Conservation (phyloP, 2,888 invertebrate species). For the Drosophila mayaguana region DNA sequence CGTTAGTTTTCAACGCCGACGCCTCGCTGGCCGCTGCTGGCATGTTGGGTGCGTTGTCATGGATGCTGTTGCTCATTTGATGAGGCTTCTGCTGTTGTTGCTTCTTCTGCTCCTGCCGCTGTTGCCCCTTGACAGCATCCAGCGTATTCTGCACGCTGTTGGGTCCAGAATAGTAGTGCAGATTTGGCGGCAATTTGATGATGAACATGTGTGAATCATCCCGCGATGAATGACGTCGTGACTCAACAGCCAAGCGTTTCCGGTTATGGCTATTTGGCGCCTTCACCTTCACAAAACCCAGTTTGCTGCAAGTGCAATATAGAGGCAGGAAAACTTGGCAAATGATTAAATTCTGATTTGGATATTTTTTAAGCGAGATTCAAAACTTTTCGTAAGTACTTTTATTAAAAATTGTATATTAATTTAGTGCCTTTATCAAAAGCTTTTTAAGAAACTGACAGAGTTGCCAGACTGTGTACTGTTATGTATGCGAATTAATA, state of each 20-base stretch:
- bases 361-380: neutral
- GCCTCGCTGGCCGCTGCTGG: constrained; percentile 53
- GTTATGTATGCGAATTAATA: neutral
- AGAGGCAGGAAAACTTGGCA: constrained; percentile 69
- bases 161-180: constrained; percentile 91
- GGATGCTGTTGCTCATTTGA: constrained; percentile 37
- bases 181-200: constrained; percentile 94
- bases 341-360: neutral
- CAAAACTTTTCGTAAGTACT: neutral
- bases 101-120: constrained; percentile 37
- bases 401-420: neutral
- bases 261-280: constrained; percentile 92
- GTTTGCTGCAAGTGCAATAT: constrained; percentile 87
- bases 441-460: neutral
- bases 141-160: constrained; percentile 82
- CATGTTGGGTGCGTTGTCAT: constrained; percentile 57
- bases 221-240: constrained; percentile 89
- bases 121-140: constrained; percentile 45
- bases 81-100: constrained; percentile 21
- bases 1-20: constrained; percentile 82
- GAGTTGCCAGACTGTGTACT: neutral
- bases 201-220: constrained; percentile 95
- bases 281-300: constrained; percentile 90
- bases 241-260: constrained; percentile 92
- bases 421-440: neutral